Evolutionary conservation across 2,888 invertebrate species (phyloP).

Genomic region (Antheraea assamensis): DNA sequence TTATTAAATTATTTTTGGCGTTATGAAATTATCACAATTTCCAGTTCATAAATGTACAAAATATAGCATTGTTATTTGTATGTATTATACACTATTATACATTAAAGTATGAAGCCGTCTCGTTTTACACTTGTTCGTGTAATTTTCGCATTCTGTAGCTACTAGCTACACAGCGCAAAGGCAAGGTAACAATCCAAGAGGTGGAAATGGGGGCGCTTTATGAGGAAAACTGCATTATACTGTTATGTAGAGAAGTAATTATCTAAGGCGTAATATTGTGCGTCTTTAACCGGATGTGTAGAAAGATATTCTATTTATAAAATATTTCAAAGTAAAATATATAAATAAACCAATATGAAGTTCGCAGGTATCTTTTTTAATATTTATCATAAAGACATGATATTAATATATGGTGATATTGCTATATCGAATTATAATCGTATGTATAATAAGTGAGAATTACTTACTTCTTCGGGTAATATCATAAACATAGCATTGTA

Average conservation of each 20-base stretch:
- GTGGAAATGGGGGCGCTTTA: constrained; percentile 53
- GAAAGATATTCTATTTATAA: background rate
- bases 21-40: background rate
- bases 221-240: constrained; percentile 56
- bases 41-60: background rate
- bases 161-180: constrained; percentile 39
- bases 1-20: background rate
- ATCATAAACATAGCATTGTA: background rate
- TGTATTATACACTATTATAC: background rate
- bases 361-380: background rate
- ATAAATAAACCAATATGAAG: background rate
- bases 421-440: background rate
- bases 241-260: constrained; percentile 25
- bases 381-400: background rate
- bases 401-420: background rate
- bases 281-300: background rate
- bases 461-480: too few species aligned
- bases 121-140: constrained; percentile 48
- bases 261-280: constrained; percentile 11
- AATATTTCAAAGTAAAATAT: background rate
- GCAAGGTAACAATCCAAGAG: constrained; percentile 59
- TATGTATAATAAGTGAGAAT: background rate
- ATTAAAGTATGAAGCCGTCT: constrained; percentile 43
- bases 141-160: constrained; percentile 34
- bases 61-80: background rate